Base-by-base conservation (phyloP, 1,140 invertebrate genomes). In the Manduca sexta region DNA sequence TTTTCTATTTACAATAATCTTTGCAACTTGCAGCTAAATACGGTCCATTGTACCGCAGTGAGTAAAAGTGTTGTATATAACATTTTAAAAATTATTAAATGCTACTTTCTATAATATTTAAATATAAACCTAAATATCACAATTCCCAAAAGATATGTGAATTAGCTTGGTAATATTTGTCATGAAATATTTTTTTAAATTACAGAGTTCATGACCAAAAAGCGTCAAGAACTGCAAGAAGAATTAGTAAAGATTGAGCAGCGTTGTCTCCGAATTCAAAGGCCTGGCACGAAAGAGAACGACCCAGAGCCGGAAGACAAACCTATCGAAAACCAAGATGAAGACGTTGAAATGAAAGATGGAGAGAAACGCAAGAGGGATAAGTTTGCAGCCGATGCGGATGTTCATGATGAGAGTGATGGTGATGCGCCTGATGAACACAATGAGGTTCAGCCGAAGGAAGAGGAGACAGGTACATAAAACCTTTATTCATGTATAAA, bases 121-220 rank as follows among this genome's bases (percentile, higher is more conserved):
- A n/a, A n/a, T n/a, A n/a, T n/a, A n/a, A n/a, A n/a, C n/a, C n/a
- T n/a, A n/a, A n/a, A n/a, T n/a, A n/a, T n/a, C n/a, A n/a, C n/a
- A n/a, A n/a, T n/a, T n/a, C n/a, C n/a, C n/a, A n/a, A n/a, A n/a
- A n/a, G n/a, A n/a, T n/a, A n/a, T n/a, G n/a, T n/a, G n/a, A n/a
- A n/a, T n/a, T n/a, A n/a, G n/a, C n/a, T n/a, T n/a, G n/a, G n/a
- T n/a, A n/a, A n/a, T n/a, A n/a, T n/a, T n/a, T n/a, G n/a, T n/a
- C n/a, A n/a, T n/a, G n/a, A n/a, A 7, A 38, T 11, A 35, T 12
- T 33, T 31, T 16, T 31, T 47, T 35, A 21, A 21, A 1, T 55
- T 45, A 21, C 60, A 89, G 87, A 86, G 59, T 83, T 73, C 39
- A 80, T 88, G 67, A 68, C 79, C 11, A 86, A 74, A 45, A 84